Conservation (phyloP, 2,797 vertebrate genomes). For the Parauchenoglanis ngamensis region DNA sequence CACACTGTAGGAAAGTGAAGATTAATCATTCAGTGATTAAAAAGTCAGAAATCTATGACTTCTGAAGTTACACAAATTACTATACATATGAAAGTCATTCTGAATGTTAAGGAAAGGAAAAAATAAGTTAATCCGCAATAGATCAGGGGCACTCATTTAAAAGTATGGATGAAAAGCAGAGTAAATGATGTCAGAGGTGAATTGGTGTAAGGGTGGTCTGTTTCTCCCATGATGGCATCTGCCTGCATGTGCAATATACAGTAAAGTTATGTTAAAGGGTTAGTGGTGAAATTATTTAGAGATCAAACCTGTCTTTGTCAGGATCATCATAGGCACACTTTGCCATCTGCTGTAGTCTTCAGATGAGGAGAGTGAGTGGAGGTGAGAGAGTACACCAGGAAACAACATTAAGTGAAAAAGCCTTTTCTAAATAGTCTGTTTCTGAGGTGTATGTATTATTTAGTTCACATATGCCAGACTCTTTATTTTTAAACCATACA, state of each 20-base stretch:
- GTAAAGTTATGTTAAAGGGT: slow-evolving; percentile 56
- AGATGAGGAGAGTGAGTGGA: slow-evolving; percentile 68
- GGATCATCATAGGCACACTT: slow-evolving; percentile 83
- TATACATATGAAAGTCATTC: neutral
- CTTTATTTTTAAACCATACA: neutral
- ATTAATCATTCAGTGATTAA: neutral
- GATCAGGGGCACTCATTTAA: neutral
- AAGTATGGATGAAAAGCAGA: neutral
- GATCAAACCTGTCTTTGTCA: slow-evolving; percentile 90
- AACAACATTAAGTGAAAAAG: slow-evolving; percentile 74
- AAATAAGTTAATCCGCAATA: neutral
- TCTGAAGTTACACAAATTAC: neutral
- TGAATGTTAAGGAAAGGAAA: neutral
- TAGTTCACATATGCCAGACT: too few relatives aligned
- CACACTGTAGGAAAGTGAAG: neutral
- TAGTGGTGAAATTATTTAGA: slow-evolving; percentile 51
- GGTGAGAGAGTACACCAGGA: slow-evolving; percentile 75
- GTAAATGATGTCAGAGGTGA: neutral
- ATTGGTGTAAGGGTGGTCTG: slow-evolving; percentile 27
- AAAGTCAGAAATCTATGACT: neutral
- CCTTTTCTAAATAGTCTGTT: neutral
- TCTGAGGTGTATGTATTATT: neutral
- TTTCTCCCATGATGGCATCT: slow-evolving; percentile 63
- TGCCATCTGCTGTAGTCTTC: slow-evolving; percentile 91
- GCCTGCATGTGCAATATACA: slow-evolving; percentile 54